A percentile compares a stretch with the other conserved stretches of the same genome.
Evolutionary conservation across 2,797 vertebrate genomes (phyloP).

Genomic region (Heterohyrax brucei): DNA sequence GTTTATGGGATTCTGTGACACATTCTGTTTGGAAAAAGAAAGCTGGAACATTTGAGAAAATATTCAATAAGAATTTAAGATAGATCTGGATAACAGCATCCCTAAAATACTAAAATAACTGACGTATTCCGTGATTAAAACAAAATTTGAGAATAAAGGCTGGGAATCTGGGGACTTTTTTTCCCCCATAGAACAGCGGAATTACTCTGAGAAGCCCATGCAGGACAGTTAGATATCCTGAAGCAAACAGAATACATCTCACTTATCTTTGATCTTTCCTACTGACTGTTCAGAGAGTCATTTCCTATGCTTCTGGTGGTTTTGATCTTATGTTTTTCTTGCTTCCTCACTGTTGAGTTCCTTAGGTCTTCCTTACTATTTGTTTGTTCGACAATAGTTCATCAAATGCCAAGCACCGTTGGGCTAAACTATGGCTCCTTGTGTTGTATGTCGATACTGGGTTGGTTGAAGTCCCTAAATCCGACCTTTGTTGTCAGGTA

Average conservation of each 20-base stretch:
- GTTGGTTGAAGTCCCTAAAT: background rate
- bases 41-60: slow-evolving; percentile 46
- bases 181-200: background rate
- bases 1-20: slow-evolving; percentile 60
- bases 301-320: background rate
- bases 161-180: background rate
- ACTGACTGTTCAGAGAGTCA: background rate
- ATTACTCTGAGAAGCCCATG: background rate
- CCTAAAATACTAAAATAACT: slow-evolving; percentile 52
- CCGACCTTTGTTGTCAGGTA: too few species aligned
- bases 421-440: background rate
- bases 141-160: background rate
- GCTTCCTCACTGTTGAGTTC: background rate
- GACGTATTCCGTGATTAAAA: background rate
- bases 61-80: slow-evolving; percentile 40
- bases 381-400: background rate
- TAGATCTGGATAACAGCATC: slow-evolving; percentile 29
- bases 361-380: background rate
- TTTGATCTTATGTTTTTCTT: background rate
- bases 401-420: background rate
- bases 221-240: background rate
- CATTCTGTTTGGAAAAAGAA: slow-evolving; percentile 55
- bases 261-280: background rate
- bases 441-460: background rate
- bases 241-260: background rate